Percentiles rank a stretch among this genome's conserved stretches.
Evolutionary conservation across 2,797 vertebrate genomes (phyloP).

Genomic region (Paedocypris micromegethes): DNA sequence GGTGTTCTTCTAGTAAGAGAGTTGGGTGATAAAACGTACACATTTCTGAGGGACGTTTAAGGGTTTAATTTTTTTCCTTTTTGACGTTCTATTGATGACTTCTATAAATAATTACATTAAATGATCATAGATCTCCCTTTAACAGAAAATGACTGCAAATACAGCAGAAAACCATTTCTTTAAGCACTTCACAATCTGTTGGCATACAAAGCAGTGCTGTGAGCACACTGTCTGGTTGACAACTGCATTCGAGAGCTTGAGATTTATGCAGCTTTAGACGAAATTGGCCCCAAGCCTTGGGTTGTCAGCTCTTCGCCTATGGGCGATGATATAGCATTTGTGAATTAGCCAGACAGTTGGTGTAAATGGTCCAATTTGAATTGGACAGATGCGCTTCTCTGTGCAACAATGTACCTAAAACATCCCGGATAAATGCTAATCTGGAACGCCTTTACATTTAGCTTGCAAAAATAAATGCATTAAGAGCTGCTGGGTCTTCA

Average conservation of each 20-base stretch:
- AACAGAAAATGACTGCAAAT: constrained; percentile 55
- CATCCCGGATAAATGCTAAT: constrained; percentile 31
- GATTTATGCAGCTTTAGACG: constrained; percentile 57
- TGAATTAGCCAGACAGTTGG: constrained; percentile 39
- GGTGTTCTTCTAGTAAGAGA: too few species aligned
- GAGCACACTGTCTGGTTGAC: constrained; percentile 56
- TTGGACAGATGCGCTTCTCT: constrained; percentile 36
- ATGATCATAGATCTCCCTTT: constrained; percentile 56
- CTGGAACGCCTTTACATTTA: constrained; percentile 26
- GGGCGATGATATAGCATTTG: constrained; percentile 61
- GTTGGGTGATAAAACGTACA: too few species aligned
- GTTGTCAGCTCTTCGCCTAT: constrained; percentile 65
- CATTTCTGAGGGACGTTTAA: too few species aligned
- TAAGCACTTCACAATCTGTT: constrained; percentile 57
- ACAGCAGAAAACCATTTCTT: constrained; percentile 35
- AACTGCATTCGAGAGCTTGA: constrained; percentile 61
- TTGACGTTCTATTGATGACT: too few species aligned
- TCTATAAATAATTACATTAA: constrained; percentile 46
- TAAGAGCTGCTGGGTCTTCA: constrained; percentile 9
- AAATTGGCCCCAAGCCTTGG: constrained; percentile 52
- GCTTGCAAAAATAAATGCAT: constrained; percentile 6
- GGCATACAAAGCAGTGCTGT: constrained; percentile 37
- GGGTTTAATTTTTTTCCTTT: too few species aligned
- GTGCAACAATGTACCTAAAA: constrained; percentile 12
- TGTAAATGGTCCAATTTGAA: constrained; percentile 38